A percentile compares a stretch with the other conserved stretches of the same genome.
Conservation (phyloP, 2,888 invertebrate species). For the Trissoscelio sp. region DNA sequence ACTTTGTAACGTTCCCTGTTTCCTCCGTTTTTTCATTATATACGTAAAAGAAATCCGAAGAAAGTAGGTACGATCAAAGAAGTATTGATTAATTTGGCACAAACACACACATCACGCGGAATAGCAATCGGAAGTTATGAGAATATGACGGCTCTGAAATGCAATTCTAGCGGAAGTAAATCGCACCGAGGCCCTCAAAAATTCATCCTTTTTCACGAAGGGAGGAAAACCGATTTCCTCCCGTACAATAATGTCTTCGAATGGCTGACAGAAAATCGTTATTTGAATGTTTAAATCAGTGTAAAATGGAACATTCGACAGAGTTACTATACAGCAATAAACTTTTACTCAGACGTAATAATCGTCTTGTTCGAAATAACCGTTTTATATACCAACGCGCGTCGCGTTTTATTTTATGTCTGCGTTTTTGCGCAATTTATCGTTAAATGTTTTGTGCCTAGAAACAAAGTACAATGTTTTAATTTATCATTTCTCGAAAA, state of each 20-base stretch:
- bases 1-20: no score
- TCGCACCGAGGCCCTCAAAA: conserved; percentile 40
- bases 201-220: conserved; percentile 34
- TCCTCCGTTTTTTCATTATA: no score
- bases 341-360: conserved; percentile 29
- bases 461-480: neutral
- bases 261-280: conserved; percentile 52
- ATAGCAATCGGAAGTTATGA: conserved; percentile 45
- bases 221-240: conserved; percentile 50
- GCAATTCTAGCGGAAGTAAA: conserved; percentile 46
- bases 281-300: conserved; percentile 45
- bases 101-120: conserved; percentile 14
- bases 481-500: neutral
- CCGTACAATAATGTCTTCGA: conserved; percentile 20
- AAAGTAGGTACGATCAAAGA: conserved; percentile 22
- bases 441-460: neutral
- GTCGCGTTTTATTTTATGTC: neutral
- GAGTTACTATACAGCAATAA: conserved; percentile 22
- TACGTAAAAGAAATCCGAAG: neutral
- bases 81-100: conserved; percentile 33
- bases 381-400: neutral
- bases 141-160: conserved; percentile 35
- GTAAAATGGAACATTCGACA: conserved; percentile 39
- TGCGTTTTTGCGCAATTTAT: neutral
- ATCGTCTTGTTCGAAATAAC: conserved; percentile 27